Evolutionary conservation across 2,113 vertebrate species (phyloP), one percentile per base, ranked within the genome.

Genomic region (Ifrita kowaldi): DNA sequence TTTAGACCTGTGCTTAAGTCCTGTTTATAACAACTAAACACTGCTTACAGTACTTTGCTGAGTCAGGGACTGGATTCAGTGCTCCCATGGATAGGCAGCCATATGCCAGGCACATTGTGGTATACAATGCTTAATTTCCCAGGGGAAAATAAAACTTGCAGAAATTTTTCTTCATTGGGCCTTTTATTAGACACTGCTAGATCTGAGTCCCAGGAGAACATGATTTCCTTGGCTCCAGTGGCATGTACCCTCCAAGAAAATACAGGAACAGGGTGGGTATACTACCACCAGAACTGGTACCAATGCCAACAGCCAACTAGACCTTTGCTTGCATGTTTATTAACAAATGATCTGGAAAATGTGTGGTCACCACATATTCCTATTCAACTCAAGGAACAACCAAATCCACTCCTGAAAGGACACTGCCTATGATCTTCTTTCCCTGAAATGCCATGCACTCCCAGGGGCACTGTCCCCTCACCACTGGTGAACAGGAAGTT

Each of bases 81-180:
- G 49, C 55, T 92, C 63, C 52, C 63, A 71, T 62, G 47, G 78
- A 69, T 46, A 94, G 42, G 55, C 57, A 96, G 88, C 73, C 84
- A 84, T 97, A 90, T 93, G 86, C 76, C 56, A 87, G 42, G 46
- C 4, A 9, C 49, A 26, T 64, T 87, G 68, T 55, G 35, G 53
- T 86, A 78, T 69, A 96, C 68, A 81, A 27, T 46, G 56, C 33
- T 93, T 97, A 88, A 97, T 96, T 97, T 96, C 96, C 88, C 81
- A 33, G 49, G 60, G 60, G 92, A 64, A 89, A 93, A 95, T 26
- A 80, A 84, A 90, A 37, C 80, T 81, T 92, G 41, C 64, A 77
- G 78, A 96, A 55, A 49, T 68, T 70, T 73, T 76, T 89, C 59
- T 92, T 92, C 80, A 49, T 75, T 41, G 19, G 22, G 53, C 18